Base-by-base conservation (phyloP, 92 coral and sea anemone species). In the Siderastrea siderea region DNA sequence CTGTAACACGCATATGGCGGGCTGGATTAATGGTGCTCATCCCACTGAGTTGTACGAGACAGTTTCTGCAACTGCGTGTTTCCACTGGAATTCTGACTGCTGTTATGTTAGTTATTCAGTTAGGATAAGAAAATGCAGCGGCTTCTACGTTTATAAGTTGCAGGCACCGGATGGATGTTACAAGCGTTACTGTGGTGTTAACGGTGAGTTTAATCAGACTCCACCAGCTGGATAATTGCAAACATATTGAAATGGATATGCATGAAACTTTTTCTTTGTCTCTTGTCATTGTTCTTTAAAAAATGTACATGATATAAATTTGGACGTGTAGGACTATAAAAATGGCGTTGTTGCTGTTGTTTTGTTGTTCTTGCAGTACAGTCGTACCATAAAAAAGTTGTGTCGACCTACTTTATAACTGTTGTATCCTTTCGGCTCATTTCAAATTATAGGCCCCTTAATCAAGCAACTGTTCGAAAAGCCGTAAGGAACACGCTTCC, bases 1-100 rank as follows among this genome's bases (percentile, higher is more conserved):
- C n/a, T 84, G 88, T 46, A 84, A 84, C 55, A 62, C 81, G 1
- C 15, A 72, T 1, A 44, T 15, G 52, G 52, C 81, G 0, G 72
- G 48, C 12, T 84, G 88, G 88, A 73, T 84, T 44, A n/a, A 60
- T 43, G 85, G 69, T 0, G 74, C 1, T 16, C 88, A 84, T 44
- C 88, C 88, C 12, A 3, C 61, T 3, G 62, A 8, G 11, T 10
- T 38, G 47, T 63, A 84, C 52, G 12, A 45, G 62, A 1, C 2
- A 38, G 88, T 74, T 0, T 14, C 81, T 6, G 50, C 38, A 38
- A 38, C 57, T 7, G 81, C 64, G 0, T 84, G 81, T 48, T n/a
- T 84, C 26, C 88, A 84, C 67, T 71, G 43, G 2, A 0, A 16
- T 0, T 51, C 63, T 2, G 2, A 13, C 13, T 84, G 88, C 53